These are phyloP conservation scores for Zaprionus capensis DNA, from an alignment of 1,140 invertebrate species.

Conservation along the genomic window DNA sequence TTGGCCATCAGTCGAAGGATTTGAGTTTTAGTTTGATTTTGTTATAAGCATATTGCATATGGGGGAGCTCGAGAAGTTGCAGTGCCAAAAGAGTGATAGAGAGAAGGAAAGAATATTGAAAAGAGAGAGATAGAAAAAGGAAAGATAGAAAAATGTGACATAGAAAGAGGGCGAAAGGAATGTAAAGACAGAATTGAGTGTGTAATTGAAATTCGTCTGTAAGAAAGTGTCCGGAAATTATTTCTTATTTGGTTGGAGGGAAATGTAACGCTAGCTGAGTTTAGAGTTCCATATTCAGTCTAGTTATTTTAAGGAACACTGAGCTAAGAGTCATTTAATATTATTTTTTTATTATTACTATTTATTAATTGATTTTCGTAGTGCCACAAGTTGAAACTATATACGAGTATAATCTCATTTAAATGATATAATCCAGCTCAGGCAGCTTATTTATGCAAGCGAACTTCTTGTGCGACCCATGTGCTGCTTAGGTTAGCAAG, in stretches of 20 bases:
- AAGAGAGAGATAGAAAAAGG: neutral
- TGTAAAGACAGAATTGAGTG: neutral
- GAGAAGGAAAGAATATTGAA: neutral
- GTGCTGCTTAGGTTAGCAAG: constrained; percentile 16
- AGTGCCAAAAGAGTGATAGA: neutral
- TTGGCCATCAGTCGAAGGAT: constrained; percentile 48
- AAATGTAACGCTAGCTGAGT: too few species aligned
- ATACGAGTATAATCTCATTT: neutral
- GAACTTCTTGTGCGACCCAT: constrained; percentile 11
- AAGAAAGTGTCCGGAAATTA: too few species aligned
- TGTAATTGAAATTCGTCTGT: too few species aligned
- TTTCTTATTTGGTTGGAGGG: too few species aligned
- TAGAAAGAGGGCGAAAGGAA: neutral
- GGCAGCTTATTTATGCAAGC: neutral
- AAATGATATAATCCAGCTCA: neutral
- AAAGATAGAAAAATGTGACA: too few species aligned
- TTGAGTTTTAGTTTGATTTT: constrained; percentile 41
- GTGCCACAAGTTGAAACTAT: too few species aligned
- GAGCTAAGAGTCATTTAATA: too few species aligned
- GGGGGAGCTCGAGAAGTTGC: constrained; percentile 11
- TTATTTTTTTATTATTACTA: too few species aligned
- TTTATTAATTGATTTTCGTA: too few species aligned
- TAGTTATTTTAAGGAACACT: too few species aligned
- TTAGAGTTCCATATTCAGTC: too few species aligned
- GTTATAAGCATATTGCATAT: constrained; percentile 16